Conservation (phyloP, 2,888 invertebrate species). For the Helobdella robusta region DNA sequence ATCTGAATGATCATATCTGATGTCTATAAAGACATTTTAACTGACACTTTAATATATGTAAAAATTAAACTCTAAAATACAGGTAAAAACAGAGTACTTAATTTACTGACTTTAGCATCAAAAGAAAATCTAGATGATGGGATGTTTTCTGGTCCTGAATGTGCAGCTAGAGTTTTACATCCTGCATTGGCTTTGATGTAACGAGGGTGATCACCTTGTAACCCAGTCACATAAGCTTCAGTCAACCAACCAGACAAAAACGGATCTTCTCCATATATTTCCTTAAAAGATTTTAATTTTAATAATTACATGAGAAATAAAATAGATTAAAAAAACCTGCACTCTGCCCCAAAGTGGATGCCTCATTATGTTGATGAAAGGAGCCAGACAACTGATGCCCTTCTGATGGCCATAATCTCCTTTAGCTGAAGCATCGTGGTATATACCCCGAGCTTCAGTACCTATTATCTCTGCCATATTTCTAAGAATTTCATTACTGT, state of each 20-base stretch:
- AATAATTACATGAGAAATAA: neutral
- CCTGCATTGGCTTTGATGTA: constrained; percentile 42
- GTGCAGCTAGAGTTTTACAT: constrained; percentile 46
- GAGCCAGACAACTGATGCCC: constrained; percentile 43
- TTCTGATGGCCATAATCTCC: constrained; percentile 35
- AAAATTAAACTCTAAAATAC: no score
- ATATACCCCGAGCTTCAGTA: constrained; percentile 34
- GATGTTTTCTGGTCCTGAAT: constrained; percentile 46
- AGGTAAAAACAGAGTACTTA: neutral
- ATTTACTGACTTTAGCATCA: constrained; percentile 31
- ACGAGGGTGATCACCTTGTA: constrained; percentile 43
- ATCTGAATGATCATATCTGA: no score
- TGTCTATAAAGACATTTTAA: no score
- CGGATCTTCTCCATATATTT: constrained; percentile 48
- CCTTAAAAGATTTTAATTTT: constrained; percentile 35
- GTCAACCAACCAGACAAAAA: constrained; percentile 42
- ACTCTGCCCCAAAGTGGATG: constrained; percentile 48
- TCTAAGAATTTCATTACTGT: constrained; percentile 33
- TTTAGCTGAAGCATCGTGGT: constrained; percentile 15
- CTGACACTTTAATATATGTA: no score
- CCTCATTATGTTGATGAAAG: constrained; percentile 47
- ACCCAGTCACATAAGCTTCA: constrained; percentile 42
- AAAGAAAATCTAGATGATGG: constrained; percentile 33
- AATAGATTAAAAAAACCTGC: constrained; percentile 38
- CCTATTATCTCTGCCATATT: constrained; percentile 35